Evolutionary conservation across 2,797 vertebrate genomes (phyloP).

Genomic region (Scarus forsteni): DNA sequence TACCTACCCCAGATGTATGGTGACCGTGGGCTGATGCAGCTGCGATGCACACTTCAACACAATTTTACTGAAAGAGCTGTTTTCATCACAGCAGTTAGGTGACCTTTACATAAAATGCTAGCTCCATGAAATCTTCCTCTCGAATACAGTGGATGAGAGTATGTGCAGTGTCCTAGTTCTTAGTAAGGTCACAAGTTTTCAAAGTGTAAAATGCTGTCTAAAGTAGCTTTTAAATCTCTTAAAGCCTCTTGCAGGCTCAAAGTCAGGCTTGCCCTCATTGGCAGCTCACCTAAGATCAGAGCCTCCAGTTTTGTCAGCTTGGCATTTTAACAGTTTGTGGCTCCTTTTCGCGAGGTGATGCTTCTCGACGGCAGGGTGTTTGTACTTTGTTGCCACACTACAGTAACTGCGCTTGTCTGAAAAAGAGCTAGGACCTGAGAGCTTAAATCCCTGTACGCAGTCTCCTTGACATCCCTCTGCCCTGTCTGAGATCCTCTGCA

Average conservation of each 20-base stretch:
- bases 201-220: constrained; percentile 14
- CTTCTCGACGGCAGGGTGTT: constrained; percentile 45
- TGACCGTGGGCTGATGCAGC: neutral
- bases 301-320: constrained; percentile 23
- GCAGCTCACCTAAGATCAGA: constrained; percentile 40
- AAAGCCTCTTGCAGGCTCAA: constrained; percentile 18
- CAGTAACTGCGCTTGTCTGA: constrained; percentile 34
- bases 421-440: constrained; percentile 46
- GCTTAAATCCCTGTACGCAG: constrained; percentile 45
- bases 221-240: neutral
- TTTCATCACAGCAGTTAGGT: constrained; percentile 6
- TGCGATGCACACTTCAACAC: neutral
- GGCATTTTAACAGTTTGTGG: constrained; percentile 45
- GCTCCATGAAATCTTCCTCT: constrained; percentile 25
- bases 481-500: constrained; percentile 42
- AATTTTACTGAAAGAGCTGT: neutral
- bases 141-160: constrained; percentile 15
- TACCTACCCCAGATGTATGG: too few relatives aligned
- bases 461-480: constrained; percentile 62
- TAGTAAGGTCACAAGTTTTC: neutral
- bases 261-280: constrained; percentile 4
- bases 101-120: constrained; percentile 29
- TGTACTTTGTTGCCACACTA: constrained; percentile 53
- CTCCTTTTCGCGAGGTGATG: constrained; percentile 27
- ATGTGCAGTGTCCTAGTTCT: neutral